Conservation (phyloP, 2,797 vertebrate species). For the Forpus xanthops region DNA sequence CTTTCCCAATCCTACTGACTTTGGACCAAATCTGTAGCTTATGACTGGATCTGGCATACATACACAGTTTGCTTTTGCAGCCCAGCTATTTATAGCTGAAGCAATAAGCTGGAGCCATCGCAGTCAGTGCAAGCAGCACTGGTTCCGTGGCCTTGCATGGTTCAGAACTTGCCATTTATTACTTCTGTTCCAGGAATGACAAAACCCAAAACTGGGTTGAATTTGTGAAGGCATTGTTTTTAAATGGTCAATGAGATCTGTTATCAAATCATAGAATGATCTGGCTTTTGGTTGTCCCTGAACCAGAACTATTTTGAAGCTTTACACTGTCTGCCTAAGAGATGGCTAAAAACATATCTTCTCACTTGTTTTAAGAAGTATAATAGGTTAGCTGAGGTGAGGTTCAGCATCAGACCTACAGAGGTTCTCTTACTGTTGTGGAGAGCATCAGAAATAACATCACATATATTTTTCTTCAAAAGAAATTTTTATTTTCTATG, state of each 20-base stretch:
- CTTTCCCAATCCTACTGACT: neutral
- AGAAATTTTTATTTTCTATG: constrained; percentile 55
- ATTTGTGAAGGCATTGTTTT: neutral
- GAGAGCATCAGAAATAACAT: constrained; percentile 4
- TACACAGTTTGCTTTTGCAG: neutral
- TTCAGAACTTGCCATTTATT: neutral
- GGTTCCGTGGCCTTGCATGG: neutral
- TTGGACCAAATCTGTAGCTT: neutral
- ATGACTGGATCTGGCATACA: neutral
- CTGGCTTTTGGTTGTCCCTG: neutral
- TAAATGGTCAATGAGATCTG: neutral
- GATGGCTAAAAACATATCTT: neutral
- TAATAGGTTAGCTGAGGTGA: neutral
- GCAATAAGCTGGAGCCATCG: neutral
- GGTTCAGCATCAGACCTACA: neutral
- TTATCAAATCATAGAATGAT: neutral
- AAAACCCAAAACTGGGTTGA: neutral
- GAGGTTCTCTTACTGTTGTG: neutral
- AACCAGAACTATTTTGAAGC: neutral
- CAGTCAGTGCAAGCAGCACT: neutral
- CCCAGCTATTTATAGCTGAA: neutral
- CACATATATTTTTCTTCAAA: neutral
- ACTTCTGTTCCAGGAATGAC: neutral
- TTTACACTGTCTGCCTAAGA: neutral
- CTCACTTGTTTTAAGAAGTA: neutral